Conservation (phyloP, 2,888 invertebrate genomes). For the Acanthopleura granulata region DNA sequence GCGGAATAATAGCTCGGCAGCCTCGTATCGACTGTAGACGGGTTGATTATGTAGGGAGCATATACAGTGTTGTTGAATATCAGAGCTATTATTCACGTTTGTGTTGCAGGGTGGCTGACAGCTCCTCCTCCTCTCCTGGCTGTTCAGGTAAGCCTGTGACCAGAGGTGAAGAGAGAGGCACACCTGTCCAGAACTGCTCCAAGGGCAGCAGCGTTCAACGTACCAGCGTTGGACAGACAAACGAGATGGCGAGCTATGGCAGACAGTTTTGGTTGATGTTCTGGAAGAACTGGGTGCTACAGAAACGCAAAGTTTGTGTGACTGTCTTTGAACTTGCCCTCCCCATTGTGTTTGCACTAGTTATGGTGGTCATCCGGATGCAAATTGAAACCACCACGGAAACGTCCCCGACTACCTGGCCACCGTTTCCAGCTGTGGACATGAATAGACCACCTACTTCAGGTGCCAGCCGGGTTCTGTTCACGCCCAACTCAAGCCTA, state of each 20-base stretch:
- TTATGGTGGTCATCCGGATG: constrained; percentile 41
- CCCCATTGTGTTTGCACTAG: constrained; percentile 46
- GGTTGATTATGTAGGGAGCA: no score
- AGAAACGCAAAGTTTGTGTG: constrained; percentile 45
- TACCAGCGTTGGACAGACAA: no score
- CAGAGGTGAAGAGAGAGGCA: no score
- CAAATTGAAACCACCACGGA: not conserved
- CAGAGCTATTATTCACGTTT: no score
- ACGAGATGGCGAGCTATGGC: not conserved
- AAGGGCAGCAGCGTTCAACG: no score
- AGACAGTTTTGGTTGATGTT: constrained; percentile 49
- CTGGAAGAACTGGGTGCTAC: constrained; percentile 55
- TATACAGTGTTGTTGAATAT: no score
- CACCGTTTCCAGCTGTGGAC: not conserved
- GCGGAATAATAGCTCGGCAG: no score
- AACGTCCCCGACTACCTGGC: not conserved
- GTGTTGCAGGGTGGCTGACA: no score
- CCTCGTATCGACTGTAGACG: no score
- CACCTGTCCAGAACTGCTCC: no score
- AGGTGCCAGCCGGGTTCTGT: not conserved
- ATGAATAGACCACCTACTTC: not conserved
- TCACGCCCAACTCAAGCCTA: not conserved
- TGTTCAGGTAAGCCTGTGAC: no score
- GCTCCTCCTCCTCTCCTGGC: no score
- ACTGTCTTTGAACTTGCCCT: constrained; percentile 52